Evolutionary conservation across 2,113 vertebrate genomes (phyloP).

Genomic region (Orycteropus afer): DNA sequence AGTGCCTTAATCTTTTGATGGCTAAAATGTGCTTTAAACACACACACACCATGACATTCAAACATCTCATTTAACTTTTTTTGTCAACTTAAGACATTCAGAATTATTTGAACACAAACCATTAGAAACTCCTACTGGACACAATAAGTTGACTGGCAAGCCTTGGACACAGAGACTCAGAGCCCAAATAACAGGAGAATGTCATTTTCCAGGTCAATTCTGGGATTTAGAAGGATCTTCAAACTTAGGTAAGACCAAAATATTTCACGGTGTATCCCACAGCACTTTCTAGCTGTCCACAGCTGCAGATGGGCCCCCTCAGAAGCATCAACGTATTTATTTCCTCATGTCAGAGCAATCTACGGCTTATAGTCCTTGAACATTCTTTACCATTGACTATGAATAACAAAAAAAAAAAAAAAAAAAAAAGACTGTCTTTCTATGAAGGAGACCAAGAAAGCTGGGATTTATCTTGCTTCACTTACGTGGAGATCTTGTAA

Average conservation of each 20-base stretch:
- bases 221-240: conserved; percentile 5
- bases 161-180: not conserved
- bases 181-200: not conserved
- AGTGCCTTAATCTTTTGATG: not conserved
- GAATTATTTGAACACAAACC: conserved; percentile 26
- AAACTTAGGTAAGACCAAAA: not conserved
- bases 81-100: not conserved
- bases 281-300: not conserved
- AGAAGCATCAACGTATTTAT: not conserved
- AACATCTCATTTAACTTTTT: not conserved
- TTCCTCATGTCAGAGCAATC: not conserved
- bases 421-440: not conserved
- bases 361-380: not conserved
- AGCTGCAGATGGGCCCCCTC: not conserved
- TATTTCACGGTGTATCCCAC: not conserved
- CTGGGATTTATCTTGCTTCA: not conserved
- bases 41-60: not conserved
- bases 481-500: conserved; percentile 15
- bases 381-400: not conserved
- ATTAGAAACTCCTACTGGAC: conserved; percentile 30
- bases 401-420: not conserved
- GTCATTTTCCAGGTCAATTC: not conserved
- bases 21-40: not conserved
- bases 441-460: not conserved
- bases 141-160: not conserved